Evolutionary conservation across 2,797 vertebrate species (phyloP).

Genomic region (Ctenopoma kingsleyae): DNA sequence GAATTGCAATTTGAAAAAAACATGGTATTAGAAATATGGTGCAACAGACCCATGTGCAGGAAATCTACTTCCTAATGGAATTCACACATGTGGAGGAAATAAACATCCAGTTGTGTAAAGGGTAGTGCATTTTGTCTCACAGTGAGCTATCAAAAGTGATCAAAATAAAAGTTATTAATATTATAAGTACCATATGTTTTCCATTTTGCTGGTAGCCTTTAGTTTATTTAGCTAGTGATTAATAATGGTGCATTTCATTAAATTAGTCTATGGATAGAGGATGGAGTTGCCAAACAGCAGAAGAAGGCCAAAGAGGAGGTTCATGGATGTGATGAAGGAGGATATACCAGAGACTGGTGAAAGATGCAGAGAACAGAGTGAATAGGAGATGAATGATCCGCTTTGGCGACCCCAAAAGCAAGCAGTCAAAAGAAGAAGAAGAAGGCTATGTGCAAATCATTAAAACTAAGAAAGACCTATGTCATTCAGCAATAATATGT

Average conservation of each 20-base stretch:
- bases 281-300: no score
- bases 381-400: no score
- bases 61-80: background rate
- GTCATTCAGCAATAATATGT: background rate
- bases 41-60: background rate
- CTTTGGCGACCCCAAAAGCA: no score
- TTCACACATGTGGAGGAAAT: background rate
- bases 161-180: background rate
- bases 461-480: background rate
- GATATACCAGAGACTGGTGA: no score
- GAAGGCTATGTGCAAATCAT: background rate
- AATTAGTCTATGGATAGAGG: background rate
- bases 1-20: slow-evolving; percentile 1
- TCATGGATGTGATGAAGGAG: no score
- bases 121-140: background rate
- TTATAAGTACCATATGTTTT: background rate
- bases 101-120: background rate
- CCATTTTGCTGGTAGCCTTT: background rate
- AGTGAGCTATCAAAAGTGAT: background rate
- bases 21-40: background rate
- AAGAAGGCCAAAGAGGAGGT: no score
- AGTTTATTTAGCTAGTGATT: background rate
- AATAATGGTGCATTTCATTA: background rate
- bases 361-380: no score
- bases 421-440: no score